Evolutionary conservation across 2,797 vertebrate genomes (phyloP).

Genomic region (Liasis olivaceus): DNA sequence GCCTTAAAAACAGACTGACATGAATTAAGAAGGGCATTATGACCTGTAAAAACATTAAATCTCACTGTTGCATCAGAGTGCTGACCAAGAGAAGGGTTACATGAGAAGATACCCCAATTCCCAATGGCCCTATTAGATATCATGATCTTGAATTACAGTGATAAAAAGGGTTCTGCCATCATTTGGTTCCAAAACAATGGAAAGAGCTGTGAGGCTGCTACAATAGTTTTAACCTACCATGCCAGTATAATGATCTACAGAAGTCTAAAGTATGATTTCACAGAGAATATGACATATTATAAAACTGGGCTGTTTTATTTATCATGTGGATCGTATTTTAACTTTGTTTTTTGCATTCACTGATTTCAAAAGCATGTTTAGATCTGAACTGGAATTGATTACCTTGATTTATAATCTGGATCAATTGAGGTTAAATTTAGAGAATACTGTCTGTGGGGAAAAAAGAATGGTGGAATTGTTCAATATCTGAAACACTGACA

Average conservation of each 20-base stretch:
- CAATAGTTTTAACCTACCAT: background rate
- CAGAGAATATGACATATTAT: background rate
- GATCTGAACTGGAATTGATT: background rate
- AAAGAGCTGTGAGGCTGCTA: background rate
- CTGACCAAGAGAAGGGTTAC: background rate
- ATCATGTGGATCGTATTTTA: background rate
- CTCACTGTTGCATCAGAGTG: slow-evolving; percentile 16
- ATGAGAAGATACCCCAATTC: background rate
- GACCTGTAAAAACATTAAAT: slow-evolving; percentile 55
- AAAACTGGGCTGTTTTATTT: background rate
- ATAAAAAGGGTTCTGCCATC: background rate
- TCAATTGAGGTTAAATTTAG: background rate
- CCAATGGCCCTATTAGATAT: background rate
- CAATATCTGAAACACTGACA: background rate
- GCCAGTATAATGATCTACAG: background rate
- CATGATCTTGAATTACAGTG: background rate
- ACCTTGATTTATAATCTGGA: background rate
- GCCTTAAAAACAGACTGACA: slow-evolving; percentile 62
- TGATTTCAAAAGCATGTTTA: background rate
- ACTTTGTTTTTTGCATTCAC: background rate
- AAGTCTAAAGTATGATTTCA: background rate
- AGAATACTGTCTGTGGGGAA: background rate
- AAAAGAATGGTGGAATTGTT: background rate
- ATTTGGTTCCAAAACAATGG: background rate
- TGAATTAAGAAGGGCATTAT: slow-evolving; percentile 60